Percentiles rank a stretch among this genome's conserved stretches.
These are phyloP conservation scores for Platysteira castanea DNA, from an alignment of 2,113 vertebrate genomes.

Conservation along the genomic window DNA sequence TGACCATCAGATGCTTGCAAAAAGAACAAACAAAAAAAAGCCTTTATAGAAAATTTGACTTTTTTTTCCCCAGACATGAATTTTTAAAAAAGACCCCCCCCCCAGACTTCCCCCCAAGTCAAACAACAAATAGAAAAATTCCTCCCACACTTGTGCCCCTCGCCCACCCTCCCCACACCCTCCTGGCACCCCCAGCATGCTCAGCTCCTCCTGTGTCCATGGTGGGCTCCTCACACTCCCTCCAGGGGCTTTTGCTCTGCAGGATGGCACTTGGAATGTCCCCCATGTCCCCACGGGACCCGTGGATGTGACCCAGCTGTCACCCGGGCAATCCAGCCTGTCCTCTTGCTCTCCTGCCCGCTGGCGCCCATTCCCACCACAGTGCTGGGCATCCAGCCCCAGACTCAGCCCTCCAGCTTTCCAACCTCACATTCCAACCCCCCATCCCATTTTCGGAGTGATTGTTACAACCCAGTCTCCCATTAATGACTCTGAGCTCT, in stretches of 20 bases:
- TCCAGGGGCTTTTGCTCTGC: fast-evolving
- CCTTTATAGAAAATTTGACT: constrained; percentile 48
- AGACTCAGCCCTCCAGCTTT: not conserved
- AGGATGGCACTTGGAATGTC: fast-evolving
- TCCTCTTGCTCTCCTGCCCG: not conserved
- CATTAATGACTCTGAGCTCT: not conserved
- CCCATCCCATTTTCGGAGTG: not conserved
- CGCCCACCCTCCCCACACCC: fast-evolving
- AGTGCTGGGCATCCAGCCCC: not conserved
- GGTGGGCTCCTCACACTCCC: not conserved
- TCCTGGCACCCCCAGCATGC: fast-evolving
- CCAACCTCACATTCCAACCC: not conserved
- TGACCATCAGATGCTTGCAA: constrained; percentile 64
- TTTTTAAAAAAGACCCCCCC: not conserved
- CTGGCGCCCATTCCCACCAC: not conserved
- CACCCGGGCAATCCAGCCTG: not conserved
- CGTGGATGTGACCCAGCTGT: not conserved
- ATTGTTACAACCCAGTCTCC: not conserved
- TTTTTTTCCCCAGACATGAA: not conserved
- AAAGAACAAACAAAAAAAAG: constrained; percentile 59
- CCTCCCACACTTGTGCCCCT: not conserved
- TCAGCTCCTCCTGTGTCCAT: not conserved
- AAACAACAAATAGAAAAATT: not conserved
- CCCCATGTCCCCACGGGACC: fast-evolving
- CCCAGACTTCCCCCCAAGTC: not conserved